Percentiles rank a stretch among this genome's conserved stretches.
phyloP scores from a whole-genome alignment of 53 echinoderm and acorn worm species.

The Astropecten irregularis region DNA sequence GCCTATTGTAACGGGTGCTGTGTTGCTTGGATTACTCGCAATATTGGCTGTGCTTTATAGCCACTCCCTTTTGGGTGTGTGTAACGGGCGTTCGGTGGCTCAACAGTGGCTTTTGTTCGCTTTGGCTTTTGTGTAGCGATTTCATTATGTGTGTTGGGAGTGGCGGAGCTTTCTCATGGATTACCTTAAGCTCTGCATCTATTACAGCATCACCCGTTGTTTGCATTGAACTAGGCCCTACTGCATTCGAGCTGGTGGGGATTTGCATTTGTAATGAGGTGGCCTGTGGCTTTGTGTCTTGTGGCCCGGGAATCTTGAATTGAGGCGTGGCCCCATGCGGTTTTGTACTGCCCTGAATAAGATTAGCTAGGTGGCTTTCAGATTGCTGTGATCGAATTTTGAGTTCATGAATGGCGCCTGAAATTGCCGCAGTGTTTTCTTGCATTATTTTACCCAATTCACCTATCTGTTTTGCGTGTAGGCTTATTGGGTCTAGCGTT shows the following conservation, averaged over 20 bases:
- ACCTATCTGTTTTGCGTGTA: neutral
- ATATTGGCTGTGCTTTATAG: too few relatives aligned
- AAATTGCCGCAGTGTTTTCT: neutral
- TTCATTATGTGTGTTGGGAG: neutral
- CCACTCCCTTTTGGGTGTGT: too few relatives aligned
- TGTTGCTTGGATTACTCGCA: too few relatives aligned
- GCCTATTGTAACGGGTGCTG: too few relatives aligned
- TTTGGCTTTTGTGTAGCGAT: neutral
- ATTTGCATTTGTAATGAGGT: too few relatives aligned
- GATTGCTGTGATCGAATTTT: neutral
- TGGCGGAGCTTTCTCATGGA: conserved; percentile 2
- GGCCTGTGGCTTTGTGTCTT: too few relatives aligned
- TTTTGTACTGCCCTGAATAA: neutral
- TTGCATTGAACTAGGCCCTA: neutral
- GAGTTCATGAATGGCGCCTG: conserved; percentile 1
- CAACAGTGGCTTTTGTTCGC: neutral
- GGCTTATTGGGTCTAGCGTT: neutral
- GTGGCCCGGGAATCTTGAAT: too few relatives aligned
- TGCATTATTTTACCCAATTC: conserved; percentile 29
- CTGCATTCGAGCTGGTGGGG: too few relatives aligned
- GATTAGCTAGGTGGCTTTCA: neutral
- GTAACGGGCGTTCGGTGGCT: too few relatives aligned
- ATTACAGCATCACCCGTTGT: neutral
- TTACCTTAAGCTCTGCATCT: conserved; percentile 26
- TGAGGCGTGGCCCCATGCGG: neutral